Conservation (phyloP, 1,140 invertebrate species). For the Drosophila murphyi region DNA sequence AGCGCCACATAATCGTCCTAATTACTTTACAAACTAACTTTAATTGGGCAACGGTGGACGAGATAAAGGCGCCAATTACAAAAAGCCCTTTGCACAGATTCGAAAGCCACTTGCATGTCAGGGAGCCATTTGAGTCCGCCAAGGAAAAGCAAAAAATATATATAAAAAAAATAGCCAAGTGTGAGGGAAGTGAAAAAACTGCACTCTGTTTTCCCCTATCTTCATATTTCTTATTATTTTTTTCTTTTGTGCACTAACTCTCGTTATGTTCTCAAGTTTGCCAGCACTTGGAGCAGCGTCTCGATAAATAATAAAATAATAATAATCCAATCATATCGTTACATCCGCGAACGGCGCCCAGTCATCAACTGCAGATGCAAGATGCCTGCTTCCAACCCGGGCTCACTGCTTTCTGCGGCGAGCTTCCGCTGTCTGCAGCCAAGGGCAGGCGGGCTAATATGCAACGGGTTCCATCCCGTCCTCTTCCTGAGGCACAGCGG, state of each 20-base stretch:
- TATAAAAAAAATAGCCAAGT: conserved; percentile 17
- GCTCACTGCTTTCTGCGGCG: conserved; percentile 38
- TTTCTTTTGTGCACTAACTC: conserved; percentile 3
- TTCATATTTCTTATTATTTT: background rate
- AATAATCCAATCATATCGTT: conserved; percentile 82
- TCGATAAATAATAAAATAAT: conserved; percentile 82
- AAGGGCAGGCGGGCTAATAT: conserved; percentile 63
- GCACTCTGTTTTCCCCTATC: conserved; percentile 4
- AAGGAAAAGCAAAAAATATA: conserved; percentile 20
- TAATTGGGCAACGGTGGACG: conserved; percentile 72
- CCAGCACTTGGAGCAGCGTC: conserved; percentile 50
- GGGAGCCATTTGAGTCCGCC: conserved; percentile 51
- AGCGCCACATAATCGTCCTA: conserved; percentile 81
- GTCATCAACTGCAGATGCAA: conserved; percentile 55
- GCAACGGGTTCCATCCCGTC: conserved; percentile 16
- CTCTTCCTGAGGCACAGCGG: conserved; percentile 56
- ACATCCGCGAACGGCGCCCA: conserved; percentile 66
- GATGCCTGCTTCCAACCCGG: conserved; percentile 1
- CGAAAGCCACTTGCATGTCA: conserved; percentile 68
- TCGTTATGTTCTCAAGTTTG: background rate
- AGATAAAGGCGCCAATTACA: conserved; percentile 77
- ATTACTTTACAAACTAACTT: conserved; percentile 82
- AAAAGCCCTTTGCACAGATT: conserved; percentile 36
- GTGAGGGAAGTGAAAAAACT: conserved; percentile 13
- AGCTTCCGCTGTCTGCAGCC: conserved; percentile 43